phyloP scores from a whole-genome alignment of 2,888 invertebrate species.

The Caenorhabditis japonica region DNA sequence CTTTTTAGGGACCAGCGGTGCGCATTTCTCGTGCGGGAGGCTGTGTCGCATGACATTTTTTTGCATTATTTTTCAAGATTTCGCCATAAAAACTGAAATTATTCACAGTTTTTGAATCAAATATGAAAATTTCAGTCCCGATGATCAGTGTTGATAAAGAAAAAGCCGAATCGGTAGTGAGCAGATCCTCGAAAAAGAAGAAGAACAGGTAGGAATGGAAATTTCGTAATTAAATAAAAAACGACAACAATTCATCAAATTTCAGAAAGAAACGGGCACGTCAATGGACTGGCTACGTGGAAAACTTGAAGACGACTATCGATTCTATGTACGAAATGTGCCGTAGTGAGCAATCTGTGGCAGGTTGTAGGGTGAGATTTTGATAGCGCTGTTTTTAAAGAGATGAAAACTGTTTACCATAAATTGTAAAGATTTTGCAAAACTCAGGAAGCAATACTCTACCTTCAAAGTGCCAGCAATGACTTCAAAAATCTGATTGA shows the following conservation, averaged over 20 bases:
- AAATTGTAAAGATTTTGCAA: slow-evolving; percentile 1
- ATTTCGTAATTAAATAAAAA: not conserved
- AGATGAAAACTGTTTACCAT: not conserved
- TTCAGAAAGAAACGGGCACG: slow-evolving; percentile 81
- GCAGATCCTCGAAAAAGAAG: slow-evolving; percentile 48
- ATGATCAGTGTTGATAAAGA: slow-evolving; percentile 11
- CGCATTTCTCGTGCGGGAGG: no score
- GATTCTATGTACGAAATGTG: slow-evolving; percentile 96
- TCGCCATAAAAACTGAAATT: not conserved
- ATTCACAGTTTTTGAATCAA: not conserved
- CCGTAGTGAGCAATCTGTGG: slow-evolving; percentile 91
- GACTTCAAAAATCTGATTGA: slow-evolving; percentile 94
- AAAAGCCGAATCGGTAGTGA: slow-evolving; percentile 46
- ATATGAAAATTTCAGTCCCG: not conserved
- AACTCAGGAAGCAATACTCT: slow-evolving; percentile 89
- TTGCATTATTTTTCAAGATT: slow-evolving; percentile 3
- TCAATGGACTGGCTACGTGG: slow-evolving; percentile 95
- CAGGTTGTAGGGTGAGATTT: slow-evolving; percentile 84
- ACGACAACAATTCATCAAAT: not conserved
- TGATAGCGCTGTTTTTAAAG: slow-evolving; percentile 1
- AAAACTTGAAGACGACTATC: slow-evolving; percentile 91
- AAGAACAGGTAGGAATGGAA: slow-evolving; percentile 30
- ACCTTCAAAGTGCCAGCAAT: slow-evolving; percentile 91
- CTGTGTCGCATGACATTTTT: slow-evolving; percentile 24
- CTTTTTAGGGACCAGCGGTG: no score